Base-by-base conservation (phyloP, 2,888 invertebrate genomes). In the Drosophila neoperkinsi region DNA sequence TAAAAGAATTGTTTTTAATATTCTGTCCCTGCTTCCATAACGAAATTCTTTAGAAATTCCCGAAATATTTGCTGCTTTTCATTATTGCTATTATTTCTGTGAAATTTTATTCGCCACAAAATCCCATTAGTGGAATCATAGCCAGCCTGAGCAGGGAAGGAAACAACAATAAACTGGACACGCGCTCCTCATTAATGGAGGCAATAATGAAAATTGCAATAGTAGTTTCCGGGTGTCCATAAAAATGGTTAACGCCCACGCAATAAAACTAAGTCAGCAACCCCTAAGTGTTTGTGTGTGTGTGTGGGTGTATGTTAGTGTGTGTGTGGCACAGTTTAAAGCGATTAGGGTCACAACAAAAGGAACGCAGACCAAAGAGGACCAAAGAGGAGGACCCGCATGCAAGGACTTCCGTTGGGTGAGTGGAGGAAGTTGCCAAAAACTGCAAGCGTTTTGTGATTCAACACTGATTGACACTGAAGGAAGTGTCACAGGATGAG, bases 301-400 rank as follows among this genome's bases (percentile, higher is more conserved):
- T 46, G 18, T 41, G n/a, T 18, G 33, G 71, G 67, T 28, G 60
- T 38, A 34, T 25, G 1, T 41, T 33, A 34, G 46, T 38, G 49
- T 25, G 49, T 66, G 72, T 82, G 69, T 82, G 83, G 71, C 74
- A 81, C 75, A 84, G 71, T 83, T 82, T 87, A 84, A 87, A 87
- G 83, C 87, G 90, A 88, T 88, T 89, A 89, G 84, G 87, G 90
- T 83, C 89, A 83, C 78, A 78, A 85, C 76, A 79, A 74, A 56
- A 36, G 55, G 53, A 6, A 34, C 34, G 34, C 13, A 11, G 21
- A 53, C 53, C 16, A 53, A 53, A 16, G 13, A 51, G 62, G 55
- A 62, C 52, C 13, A 55, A 41, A 49, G 34, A 65, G 46, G 51
- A 71, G 68, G 74, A 74, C 88, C 88, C 88, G 88, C 84, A 85